Percentiles rank a stretch among this genome's conserved stretches.
Conservation (phyloP, 2,888 invertebrate species). For the Ochropleura leucogaster region DNA sequence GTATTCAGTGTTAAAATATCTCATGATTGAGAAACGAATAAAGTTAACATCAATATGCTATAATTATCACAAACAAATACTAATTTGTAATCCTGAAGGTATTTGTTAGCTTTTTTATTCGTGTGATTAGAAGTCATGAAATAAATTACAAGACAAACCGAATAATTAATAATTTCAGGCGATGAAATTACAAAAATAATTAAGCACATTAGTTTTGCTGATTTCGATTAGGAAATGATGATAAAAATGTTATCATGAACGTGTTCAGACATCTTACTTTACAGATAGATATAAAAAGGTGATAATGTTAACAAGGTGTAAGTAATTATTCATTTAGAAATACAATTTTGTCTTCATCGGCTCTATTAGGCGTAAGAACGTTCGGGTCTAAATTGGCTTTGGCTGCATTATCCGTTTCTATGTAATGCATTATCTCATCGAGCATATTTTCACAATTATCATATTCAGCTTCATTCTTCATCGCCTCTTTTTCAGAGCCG, state of each 20-base stretch:
- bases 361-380: slow-evolving; percentile 79
- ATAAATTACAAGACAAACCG: slow-evolving; percentile 4
- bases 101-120: slow-evolving; percentile 14
- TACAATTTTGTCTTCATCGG: slow-evolving; percentile 78
- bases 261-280: slow-evolving; percentile 32
- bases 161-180: slow-evolving; percentile 16
- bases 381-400: slow-evolving; percentile 73
- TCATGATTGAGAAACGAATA: slow-evolving; percentile 13
- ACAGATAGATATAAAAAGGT: slow-evolving; percentile 23
- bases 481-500: slow-evolving; percentile 34
- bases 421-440: slow-evolving; percentile 85
- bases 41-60: slow-evolving; percentile 6
- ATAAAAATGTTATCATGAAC: slow-evolving; percentile 49
- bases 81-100: background rate
- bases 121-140: slow-evolving; percentile 14
- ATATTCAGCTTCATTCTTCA: slow-evolving; percentile 58
- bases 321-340: slow-evolving; percentile 76
- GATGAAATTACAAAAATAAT: slow-evolving; percentile 36
- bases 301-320: slow-evolving; percentile 33
- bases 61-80: slow-evolving; percentile 15
- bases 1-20: background rate
- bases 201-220: slow-evolving; percentile 28
- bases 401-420: slow-evolving; percentile 71
- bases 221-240: slow-evolving; percentile 49
- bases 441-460: slow-evolving; percentile 80